These are phyloP conservation scores for Eclectus roratus DNA, from an alignment of 2,113 vertebrate genomes.

Conservation along the genomic window DNA sequence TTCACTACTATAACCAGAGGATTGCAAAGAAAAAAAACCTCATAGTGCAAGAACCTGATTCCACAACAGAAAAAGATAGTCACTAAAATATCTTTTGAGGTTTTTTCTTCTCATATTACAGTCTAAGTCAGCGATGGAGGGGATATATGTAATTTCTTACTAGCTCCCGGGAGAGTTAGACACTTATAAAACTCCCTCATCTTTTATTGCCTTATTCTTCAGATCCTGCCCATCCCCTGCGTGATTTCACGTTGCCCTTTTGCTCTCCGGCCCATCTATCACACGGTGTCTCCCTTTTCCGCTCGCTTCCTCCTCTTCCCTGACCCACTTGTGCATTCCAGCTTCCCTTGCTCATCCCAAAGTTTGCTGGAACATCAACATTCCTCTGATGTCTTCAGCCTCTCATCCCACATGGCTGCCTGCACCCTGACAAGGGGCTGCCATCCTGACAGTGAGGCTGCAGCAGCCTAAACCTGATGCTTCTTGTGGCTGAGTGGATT, in stretches of 20 bases:
- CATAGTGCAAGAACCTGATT: background rate
- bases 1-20: background rate
- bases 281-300: background rate
- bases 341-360: background rate
- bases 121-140: background rate
- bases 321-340: background rate
- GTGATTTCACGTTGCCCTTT: background rate
- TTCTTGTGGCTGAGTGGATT: background rate
- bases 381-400: background rate
- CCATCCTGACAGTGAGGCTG: background rate
- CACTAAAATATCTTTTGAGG: background rate
- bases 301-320: background rate
- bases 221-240: background rate
- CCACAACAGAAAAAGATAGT: background rate
- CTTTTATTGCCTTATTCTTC: conserved; percentile 28
- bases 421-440: background rate
- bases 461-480: background rate
- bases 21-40: background rate
- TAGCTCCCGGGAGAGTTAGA: background rate
- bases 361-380: background rate
- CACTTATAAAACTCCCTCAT: background rate
- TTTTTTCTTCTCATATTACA: background rate
- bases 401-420: background rate
- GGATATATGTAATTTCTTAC: background rate
- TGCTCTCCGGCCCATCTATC: conserved; percentile 29